A percentile compares a stretch with the other conserved stretches of the same genome.
phyloP scores from a whole-genome alignment of 2,888 invertebrate genomes.

The Hypercompe scribonia region DNA sequence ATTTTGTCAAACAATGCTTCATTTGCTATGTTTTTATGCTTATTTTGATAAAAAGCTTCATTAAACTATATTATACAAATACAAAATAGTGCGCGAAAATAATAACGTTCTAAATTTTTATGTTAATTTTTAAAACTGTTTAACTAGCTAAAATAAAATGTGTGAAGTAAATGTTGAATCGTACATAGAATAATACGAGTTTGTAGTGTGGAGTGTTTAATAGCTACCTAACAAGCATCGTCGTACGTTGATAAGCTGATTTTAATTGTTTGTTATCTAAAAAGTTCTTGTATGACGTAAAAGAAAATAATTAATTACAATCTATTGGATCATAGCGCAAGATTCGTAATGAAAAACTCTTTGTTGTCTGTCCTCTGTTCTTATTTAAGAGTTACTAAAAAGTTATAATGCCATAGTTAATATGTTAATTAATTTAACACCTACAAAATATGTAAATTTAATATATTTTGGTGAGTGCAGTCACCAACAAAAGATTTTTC shows the following conservation, averaged over 20 bases:
- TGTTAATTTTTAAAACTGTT: not conserved
- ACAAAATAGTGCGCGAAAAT: slow-evolving; percentile 33
- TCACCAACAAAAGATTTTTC: slow-evolving; percentile 14
- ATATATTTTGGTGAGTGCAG: slow-evolving; percentile 5
- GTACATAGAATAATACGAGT: slow-evolving; percentile 1
- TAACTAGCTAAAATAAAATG: not conserved
- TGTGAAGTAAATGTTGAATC: slow-evolving; percentile 1
- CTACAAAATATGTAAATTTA: slow-evolving; percentile 7
- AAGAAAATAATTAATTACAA: slow-evolving; percentile 2
- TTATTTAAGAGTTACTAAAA: not conserved
- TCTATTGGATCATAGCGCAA: not conserved
- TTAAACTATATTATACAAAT: slow-evolving; percentile 1
- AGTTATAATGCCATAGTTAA: not conserved
- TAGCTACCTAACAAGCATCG: slow-evolving; percentile 5
- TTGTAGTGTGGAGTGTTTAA: slow-evolving; percentile 14
- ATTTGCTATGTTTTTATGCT: slow-evolving; percentile 8
- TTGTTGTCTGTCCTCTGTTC: not conserved
- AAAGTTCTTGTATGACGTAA: slow-evolving; percentile 16
- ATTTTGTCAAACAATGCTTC: slow-evolving; percentile 38
- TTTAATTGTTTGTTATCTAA: slow-evolving; percentile 18
- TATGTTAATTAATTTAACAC: not conserved
- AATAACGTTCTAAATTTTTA: slow-evolving; percentile 2
- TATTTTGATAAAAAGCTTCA: not conserved
- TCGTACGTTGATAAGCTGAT: slow-evolving; percentile 17
- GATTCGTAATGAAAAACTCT: not conserved